These are phyloP conservation scores for Protophormia terraenovae DNA, from an alignment of 2,888 invertebrate genomes.

Conservation along the genomic window DNA sequence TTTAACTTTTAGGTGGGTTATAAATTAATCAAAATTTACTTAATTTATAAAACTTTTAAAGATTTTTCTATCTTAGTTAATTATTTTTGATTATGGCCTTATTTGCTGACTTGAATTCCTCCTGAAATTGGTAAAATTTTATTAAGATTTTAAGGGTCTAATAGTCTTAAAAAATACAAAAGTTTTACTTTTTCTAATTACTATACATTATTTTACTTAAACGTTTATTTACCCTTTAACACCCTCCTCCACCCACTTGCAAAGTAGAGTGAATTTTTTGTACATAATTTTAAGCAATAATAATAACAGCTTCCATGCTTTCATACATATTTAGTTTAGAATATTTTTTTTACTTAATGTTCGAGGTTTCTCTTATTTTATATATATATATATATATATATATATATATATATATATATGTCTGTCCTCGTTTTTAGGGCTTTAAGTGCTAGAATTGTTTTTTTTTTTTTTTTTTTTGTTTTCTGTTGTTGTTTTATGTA, in stretches of 20 bases:
- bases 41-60: no score
- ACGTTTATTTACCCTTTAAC: not conserved
- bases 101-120: no score
- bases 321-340: not conserved
- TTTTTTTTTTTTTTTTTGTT: constrained; percentile 7
- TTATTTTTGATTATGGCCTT: no score
- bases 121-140: no score
- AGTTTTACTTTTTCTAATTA: not conserved
- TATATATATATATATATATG: not conserved
- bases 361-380: constrained; percentile 13
- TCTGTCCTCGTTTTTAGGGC: constrained; percentile 29
- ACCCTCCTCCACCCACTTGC: constrained; percentile 3
- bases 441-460: constrained; percentile 38
- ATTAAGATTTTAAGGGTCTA: no score
- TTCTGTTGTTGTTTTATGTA: no score
- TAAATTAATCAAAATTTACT: no score
- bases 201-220: not conserved
- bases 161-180: not conserved
- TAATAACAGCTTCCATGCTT: constrained; percentile 40
- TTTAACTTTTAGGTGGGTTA: no score
- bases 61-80: no score
- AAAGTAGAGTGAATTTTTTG: not conserved
- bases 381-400: not conserved
- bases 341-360: constrained; percentile 2
- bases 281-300: not conserved